Percentiles rank a stretch among this genome's conserved stretches.
Conservation (phyloP, 64 coral and sea anemone genomes). For the Montipora sp. region DNA sequence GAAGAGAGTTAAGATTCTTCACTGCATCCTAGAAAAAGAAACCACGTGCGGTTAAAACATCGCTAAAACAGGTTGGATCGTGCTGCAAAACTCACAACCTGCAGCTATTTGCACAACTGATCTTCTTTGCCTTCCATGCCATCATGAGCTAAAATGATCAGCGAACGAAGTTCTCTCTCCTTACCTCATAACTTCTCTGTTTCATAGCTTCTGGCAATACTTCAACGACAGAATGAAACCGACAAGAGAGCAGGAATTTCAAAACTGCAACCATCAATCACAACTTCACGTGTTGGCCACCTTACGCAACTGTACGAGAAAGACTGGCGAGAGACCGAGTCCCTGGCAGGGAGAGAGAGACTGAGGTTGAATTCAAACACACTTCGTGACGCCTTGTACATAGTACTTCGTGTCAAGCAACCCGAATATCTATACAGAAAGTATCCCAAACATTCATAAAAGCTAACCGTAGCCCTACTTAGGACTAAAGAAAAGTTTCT, state of each 20-base stretch:
- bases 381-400: too few species aligned
- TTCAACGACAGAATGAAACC: slow-evolving; percentile 11
- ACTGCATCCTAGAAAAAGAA: slow-evolving; percentile 79
- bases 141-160: not conserved
- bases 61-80: too few species aligned
- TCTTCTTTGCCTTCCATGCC: too few species aligned
- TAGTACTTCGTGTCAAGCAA: too few species aligned
- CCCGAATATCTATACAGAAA: too few species aligned
- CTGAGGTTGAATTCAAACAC: too few species aligned
- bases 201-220: slow-evolving; percentile 18
- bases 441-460: too few species aligned
- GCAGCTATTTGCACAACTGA: not conserved
- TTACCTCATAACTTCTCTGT: slow-evolving; percentile 37
- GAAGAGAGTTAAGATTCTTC: slow-evolving; percentile 84
- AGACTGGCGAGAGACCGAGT: too few species aligned
- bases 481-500: too few species aligned
- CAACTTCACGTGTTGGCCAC: slow-evolving; percentile 11
- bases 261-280: slow-evolving; percentile 2
- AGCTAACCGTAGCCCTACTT: too few species aligned
- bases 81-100: too few species aligned
- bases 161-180: not conserved
- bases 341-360: too few species aligned
- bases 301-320: not conserved
- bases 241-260: slow-evolving; percentile 26
- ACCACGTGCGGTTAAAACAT: not conserved